These are phyloP conservation scores for Mesochorus sp. DNA, from an alignment of 2,888 invertebrate genomes.

Conservation along the genomic window DNA sequence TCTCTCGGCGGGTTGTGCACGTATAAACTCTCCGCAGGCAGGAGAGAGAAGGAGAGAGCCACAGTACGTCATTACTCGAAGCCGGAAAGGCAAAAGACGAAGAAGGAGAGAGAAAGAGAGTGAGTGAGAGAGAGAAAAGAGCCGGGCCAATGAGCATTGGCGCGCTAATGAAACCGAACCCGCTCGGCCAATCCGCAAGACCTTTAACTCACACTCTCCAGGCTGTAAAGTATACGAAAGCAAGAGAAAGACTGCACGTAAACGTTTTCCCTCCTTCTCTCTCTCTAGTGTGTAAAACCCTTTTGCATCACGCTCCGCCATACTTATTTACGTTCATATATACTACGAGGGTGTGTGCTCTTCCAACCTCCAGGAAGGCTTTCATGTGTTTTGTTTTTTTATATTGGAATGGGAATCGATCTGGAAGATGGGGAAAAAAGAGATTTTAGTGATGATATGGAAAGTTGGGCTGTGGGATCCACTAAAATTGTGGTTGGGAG, in stretches of 20 bases:
- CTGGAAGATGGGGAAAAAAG: neutral
- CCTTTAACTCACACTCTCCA: slow-evolving; percentile 29
- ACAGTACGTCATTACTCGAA: slow-evolving; percentile 75
- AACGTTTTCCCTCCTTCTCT: slow-evolving; percentile 4
- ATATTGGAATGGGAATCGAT: slow-evolving; percentile 3
- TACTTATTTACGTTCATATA: neutral
- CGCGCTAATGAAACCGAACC: slow-evolving; percentile 79
- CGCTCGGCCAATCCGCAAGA: slow-evolving; percentile 72
- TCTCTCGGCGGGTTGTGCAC: neutral
- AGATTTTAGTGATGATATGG: neutral
- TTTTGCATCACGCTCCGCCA: slow-evolving; percentile 43
- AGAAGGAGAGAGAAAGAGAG: slow-evolving; percentile 19
- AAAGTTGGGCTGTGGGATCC: neutral
- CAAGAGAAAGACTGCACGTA: slow-evolving; percentile 26
- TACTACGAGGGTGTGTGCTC: neutral
- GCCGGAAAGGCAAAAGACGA: slow-evolving; percentile 70
- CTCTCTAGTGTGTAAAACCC: slow-evolving; percentile 41
- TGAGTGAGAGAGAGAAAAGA: slow-evolving; percentile 45
- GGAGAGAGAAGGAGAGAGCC: slow-evolving; percentile 22
- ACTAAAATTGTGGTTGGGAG: neutral
- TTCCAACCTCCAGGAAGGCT: slow-evolving; percentile 3
- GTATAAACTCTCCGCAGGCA: neutral
- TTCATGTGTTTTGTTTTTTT: slow-evolving; percentile 1
- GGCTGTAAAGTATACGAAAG: slow-evolving; percentile 7
- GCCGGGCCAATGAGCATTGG: slow-evolving; percentile 73